Percentiles rank a stretch among this genome's conserved stretches.
These are phyloP conservation scores for Caenorhabditis brenneri DNA, from an alignment of 1,140 invertebrate species.

Conservation along the genomic window DNA sequence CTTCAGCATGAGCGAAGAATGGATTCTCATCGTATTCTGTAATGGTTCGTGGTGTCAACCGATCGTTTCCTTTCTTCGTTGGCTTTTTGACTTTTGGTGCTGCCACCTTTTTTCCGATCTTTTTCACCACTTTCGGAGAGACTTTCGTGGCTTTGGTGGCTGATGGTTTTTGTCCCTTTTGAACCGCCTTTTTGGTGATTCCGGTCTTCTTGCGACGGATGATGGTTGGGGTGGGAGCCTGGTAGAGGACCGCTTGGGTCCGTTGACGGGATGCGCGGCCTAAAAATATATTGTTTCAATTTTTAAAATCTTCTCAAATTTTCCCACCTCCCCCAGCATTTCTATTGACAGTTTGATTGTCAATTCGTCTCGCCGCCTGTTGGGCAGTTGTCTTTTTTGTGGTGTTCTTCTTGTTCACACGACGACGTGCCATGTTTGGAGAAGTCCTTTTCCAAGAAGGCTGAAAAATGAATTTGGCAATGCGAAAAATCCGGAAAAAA, in stretches of 20 bases:
- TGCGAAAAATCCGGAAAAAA: not conserved
- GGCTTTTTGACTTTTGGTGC: slow-evolving; percentile 22
- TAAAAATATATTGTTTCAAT: not conserved
- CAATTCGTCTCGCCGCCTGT: not conserved
- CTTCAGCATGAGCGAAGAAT: slow-evolving; percentile 21
- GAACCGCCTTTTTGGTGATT: not conserved
- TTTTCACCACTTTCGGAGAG: not conserved
- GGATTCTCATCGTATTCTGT: slow-evolving; percentile 46
- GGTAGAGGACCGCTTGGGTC: not conserved
- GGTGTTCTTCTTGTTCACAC: not conserved
- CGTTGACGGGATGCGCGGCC: slow-evolving; percentile 6
- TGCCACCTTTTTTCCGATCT: not conserved
- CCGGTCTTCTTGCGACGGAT: not conserved
- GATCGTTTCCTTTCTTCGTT: slow-evolving; percentile 52
- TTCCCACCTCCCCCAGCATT: not conserved
- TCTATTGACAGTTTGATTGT: not conserved
- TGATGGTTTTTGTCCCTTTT: not conserved
- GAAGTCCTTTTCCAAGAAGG: not conserved
- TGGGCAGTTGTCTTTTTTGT: not conserved
- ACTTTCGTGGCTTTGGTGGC: not conserved
- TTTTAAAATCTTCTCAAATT: too few relatives aligned
- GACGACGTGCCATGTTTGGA: not conserved
- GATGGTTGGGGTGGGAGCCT: not conserved
- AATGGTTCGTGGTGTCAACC: slow-evolving; percentile 37
- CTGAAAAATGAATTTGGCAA: too few relatives aligned